phyloP scores from a whole-genome alignment of 2,113 vertebrate genomes.

The Amia ocellicauda region DNA sequence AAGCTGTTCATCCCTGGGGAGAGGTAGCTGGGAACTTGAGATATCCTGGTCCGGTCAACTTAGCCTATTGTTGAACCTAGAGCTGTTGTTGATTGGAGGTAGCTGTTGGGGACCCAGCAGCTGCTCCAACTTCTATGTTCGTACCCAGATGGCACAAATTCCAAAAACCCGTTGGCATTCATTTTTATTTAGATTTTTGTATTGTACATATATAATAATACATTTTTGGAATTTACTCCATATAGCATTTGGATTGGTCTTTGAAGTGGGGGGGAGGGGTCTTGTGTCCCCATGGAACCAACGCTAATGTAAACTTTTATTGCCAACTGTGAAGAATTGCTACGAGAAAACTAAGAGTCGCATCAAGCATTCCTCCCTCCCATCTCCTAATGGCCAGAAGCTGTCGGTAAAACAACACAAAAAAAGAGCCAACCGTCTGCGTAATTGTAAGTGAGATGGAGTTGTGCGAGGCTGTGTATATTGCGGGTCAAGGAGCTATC shows the following conservation, averaged over 20 bases:
- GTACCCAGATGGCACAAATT: neutral
- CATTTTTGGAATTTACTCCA: no score
- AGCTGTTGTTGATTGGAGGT: neutral
- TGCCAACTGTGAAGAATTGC: no score
- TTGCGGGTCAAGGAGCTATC: conserved; percentile 70
- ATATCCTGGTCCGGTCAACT: neutral
- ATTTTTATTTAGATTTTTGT: neutral
- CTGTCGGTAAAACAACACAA: conserved; percentile 3
- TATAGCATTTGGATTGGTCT: no score
- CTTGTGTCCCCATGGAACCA: no score
- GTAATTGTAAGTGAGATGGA: conserved; percentile 7
- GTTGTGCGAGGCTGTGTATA: conserved; percentile 11
- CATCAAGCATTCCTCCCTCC: no score
- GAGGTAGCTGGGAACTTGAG: neutral
- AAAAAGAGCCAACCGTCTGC: neutral
- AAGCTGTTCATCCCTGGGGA: neutral
- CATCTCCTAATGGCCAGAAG: neutral
- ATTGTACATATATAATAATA: no score
- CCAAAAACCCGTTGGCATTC: neutral
- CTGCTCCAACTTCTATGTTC: neutral
- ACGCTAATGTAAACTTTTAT: no score
- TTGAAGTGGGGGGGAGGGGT: no score
- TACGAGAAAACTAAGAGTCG: no score
- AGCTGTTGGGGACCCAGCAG: neutral
- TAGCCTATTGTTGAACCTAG: neutral